Evolutionary conservation across 2,113 vertebrate genomes (phyloP), one percentile per base, ranked within the genome.

Genomic region (Hassar affinis): DNA sequence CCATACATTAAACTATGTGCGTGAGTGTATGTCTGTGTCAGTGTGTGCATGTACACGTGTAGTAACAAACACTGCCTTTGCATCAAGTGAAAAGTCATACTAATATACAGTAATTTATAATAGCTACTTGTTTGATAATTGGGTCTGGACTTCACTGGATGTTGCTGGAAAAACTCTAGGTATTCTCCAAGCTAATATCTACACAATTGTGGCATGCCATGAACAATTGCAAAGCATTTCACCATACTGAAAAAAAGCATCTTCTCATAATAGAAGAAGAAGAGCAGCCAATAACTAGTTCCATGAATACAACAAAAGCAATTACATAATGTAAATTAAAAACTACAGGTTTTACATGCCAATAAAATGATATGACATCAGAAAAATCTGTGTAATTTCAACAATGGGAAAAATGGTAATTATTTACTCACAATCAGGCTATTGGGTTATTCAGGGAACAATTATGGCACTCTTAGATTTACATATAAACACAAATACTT

Each of bases 1-100:
- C 25, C 11, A 75, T 79, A 78, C 81, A 75, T 83, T 75, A 76
- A 79, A 72, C 42, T 66, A 27, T 71, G 68, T 77, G 69, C 35
- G n/a, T 56, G 61, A 45, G n/a, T 49, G n/a, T 68, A 47, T 47
- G 61, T 64, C 8, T 20, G 52, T 79, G 49, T 51, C 66, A 47
- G 14, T 52, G 47, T 52, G 27, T 51, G 15, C 0, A 2, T 33
- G 27, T 12, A 22, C 14, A 10, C 3, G 11, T 27, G 22, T n/a
- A n/a, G 14, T 10, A 3, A 52, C 15, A 30, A 47, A 80, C 12
- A 35, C 78, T 80, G 66, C 61, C 80, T 82, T 27, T 56, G 74
- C 1, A 35, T 12, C 35, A 30, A 22, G 18, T 76, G 22, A 76
- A 52, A 33, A 22, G 49, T 35, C 27, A 54, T 22, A 54, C 9